A percentile compares a stretch with the other conserved stretches of the same genome.
phyloP scores from a whole-genome alignment of 2,113 vertebrate species.

The Phylloscopus whistleri region DNA sequence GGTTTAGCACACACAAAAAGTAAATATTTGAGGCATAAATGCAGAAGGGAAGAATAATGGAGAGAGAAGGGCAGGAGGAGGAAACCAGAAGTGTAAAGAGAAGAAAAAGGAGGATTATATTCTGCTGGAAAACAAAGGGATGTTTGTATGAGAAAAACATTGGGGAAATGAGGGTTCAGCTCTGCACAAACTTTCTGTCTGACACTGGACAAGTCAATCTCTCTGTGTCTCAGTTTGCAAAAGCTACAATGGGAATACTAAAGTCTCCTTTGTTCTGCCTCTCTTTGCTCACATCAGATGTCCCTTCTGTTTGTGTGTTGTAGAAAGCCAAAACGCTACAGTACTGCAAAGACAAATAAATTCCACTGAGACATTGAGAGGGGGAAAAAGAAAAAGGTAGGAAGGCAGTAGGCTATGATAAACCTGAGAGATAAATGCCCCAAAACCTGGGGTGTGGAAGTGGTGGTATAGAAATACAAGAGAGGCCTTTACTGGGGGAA shows the following conservation, averaged over 20 bases:
- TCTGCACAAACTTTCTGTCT: constrained; percentile 36
- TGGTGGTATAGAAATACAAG: neutral
- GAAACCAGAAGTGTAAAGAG: constrained; percentile 31
- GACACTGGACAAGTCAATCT: constrained; percentile 44
- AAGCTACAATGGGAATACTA: neutral
- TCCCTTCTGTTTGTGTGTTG: neutral
- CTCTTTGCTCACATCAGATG: neutral
- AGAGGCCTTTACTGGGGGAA: neutral
- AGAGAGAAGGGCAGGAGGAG: neutral
- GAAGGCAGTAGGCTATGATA: neutral
- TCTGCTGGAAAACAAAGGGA: constrained; percentile 30
- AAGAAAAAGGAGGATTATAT: constrained; percentile 36
- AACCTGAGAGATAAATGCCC: neutral
- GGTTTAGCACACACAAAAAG: neutral
- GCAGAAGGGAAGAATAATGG: constrained; percentile 11
- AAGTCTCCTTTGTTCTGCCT: constrained; percentile 24
- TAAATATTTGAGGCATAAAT: constrained; percentile 43
- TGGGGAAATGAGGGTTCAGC: neutral
- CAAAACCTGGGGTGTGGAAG: neutral
- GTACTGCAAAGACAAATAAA: neutral
- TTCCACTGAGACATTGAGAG: neutral
- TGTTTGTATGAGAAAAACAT: constrained; percentile 15
- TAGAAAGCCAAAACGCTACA: neutral
- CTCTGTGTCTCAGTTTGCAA: constrained; percentile 18
- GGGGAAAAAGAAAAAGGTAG: neutral